Percentiles rank a stretch among this genome's conserved stretches.
Evolutionary conservation across 2,888 invertebrate species (phyloP).

Genomic region (Lithophane leautieri): DNA sequence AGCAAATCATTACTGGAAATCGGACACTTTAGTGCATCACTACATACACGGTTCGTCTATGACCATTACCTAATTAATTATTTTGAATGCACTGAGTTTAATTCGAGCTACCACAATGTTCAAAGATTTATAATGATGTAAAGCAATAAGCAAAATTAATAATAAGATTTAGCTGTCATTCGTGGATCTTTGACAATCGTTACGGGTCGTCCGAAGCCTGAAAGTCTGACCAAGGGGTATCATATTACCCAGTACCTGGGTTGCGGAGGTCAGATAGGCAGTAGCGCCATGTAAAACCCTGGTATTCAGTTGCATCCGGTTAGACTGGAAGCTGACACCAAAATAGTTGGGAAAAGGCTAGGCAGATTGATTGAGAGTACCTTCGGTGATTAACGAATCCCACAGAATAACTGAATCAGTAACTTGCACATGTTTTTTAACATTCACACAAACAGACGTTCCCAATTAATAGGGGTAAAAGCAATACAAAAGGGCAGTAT

Average conservation of each 20-base stretch:
- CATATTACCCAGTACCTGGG: no score
- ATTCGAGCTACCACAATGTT: neutral
- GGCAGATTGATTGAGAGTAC: neutral
- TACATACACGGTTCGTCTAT: neutral
- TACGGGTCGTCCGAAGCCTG: no score
- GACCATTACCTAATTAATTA: neutral
- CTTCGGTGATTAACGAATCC: neutral
- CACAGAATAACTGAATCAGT: neutral
- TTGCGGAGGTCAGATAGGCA: no score
- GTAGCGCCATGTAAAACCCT: no score
- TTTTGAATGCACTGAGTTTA: neutral
- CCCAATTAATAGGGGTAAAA: neutral
- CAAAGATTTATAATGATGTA: neutral
- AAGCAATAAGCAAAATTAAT: neutral
- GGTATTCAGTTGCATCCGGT: no score
- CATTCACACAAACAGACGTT: neutral
- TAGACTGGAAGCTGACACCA: no score
- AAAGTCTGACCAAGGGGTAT: no score
- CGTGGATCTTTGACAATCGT: no score
- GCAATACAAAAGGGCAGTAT: slow-evolving; percentile 19
- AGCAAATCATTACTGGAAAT: no score
- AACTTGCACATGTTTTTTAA: neutral
- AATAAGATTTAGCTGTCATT: neutral
- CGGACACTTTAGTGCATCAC: no score
- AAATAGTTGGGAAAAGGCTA: no score